Evolutionary conservation across 1,140 invertebrate species (phyloP).

Genomic region (Ylistrum balloti): DNA sequence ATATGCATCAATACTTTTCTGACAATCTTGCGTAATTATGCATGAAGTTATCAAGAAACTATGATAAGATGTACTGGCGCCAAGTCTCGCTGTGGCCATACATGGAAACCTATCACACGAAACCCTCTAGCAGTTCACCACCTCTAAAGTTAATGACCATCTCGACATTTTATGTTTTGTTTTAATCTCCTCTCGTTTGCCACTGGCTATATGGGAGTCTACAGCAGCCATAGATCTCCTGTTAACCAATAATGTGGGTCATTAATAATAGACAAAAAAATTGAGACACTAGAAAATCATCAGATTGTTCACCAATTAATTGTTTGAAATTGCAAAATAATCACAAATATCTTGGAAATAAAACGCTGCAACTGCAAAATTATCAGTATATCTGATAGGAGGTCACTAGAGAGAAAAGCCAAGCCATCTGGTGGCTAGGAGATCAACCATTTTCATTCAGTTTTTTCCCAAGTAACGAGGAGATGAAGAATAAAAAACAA

Average conservation of each 20-base stretch:
- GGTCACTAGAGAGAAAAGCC: background rate
- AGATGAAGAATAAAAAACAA: background rate
- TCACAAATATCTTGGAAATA: background rate
- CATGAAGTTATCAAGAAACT: background rate
- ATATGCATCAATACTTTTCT: conserved; percentile 1
- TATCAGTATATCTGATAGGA: background rate
- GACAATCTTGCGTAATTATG: conserved; percentile 34
- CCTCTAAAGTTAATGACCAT: background rate
- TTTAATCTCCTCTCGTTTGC: conserved; percentile 12
- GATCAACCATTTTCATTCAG: background rate
- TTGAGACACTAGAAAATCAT: background rate
- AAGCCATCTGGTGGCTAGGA: background rate
- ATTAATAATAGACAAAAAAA: conserved; percentile 23
- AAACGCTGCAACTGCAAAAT: background rate
- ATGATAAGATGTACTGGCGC: conserved; percentile 13
- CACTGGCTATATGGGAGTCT: background rate
- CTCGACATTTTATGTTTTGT: conserved; percentile 35
- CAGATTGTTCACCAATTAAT: background rate
- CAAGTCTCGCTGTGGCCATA: background rate
- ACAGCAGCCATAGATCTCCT: background rate
- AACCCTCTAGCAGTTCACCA: background rate
- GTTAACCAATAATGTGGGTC: conserved; percentile 6
- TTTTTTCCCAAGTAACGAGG: background rate
- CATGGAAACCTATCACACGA: background rate
- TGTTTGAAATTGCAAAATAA: conserved; percentile 27